Evolutionary conservation across 1,140 invertebrate genomes (phyloP).

Genomic region (Scaptomyza pallida): DNA sequence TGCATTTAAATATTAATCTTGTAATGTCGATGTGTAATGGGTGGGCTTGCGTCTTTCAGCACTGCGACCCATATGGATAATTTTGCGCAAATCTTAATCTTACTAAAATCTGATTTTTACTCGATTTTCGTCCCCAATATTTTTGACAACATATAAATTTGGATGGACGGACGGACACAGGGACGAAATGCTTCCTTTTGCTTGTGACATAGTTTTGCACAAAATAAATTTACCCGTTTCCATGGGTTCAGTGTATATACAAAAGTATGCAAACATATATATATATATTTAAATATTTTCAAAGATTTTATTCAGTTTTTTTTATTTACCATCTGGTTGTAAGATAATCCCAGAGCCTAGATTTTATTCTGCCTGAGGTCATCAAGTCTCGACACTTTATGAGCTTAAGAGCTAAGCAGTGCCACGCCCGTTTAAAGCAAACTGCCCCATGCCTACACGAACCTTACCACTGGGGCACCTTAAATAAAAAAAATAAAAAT

Average conservation of each 20-base stretch:
- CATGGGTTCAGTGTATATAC: conserved; percentile 4
- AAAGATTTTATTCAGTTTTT: not conserved
- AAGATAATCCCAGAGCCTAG: not conserved
- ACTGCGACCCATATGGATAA: too few species aligned
- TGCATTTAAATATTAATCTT: too few species aligned
- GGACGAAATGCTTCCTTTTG: too few species aligned
- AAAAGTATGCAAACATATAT: not conserved
- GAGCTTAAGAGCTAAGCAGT: conserved; percentile 34
- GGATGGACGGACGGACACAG: too few species aligned
- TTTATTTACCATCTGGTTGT: not conserved
- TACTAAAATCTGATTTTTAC: too few species aligned
- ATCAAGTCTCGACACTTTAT: conserved; percentile 46
- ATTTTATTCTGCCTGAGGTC: conserved; percentile 8
- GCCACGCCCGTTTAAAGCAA: conserved; percentile 14
- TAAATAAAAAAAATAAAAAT: conserved; percentile 36
- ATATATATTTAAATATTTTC: not conserved
- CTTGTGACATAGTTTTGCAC: too few species aligned
- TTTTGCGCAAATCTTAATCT: too few species aligned
- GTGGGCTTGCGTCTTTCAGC: too few species aligned
- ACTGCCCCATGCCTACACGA: not conserved
- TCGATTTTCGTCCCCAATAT: too few species aligned
- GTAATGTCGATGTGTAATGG: too few species aligned
- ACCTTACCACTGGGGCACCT: conserved; percentile 22
- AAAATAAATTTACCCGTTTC: too few species aligned
- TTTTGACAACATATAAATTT: too few species aligned